Conservation (phyloP, 1,140 invertebrate genomes). For the Drosophila paulistorum region DNA sequence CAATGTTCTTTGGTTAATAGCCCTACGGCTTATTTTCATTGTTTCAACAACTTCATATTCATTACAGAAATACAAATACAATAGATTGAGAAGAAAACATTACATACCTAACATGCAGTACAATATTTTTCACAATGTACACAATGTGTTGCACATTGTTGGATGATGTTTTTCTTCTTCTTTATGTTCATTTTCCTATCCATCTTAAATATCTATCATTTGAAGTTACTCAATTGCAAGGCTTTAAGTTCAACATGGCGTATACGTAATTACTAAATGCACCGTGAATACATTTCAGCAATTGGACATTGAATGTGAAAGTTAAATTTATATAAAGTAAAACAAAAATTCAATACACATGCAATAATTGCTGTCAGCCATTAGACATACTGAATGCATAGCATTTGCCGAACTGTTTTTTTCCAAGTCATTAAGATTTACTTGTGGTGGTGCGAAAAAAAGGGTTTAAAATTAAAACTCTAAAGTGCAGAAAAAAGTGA, state of each 20-base stretch:
- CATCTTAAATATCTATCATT: constrained; percentile 63
- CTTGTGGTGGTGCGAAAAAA: constrained; percentile 19
- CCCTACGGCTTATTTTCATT: constrained; percentile 50
- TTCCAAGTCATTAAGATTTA: constrained; percentile 51
- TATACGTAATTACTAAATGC: constrained; percentile 80
- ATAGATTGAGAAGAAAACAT: neutral
- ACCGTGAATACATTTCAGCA: constrained; percentile 56
- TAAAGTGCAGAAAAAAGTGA: constrained; percentile 24
- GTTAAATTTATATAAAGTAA: constrained; percentile 48
- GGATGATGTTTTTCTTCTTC: constrained; percentile 28
- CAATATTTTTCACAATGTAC: constrained; percentile 20
- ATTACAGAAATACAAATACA: constrained; percentile 11
- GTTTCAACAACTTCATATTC: constrained; percentile 18
- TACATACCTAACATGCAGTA: neutral
- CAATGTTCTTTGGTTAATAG: constrained; percentile 47
- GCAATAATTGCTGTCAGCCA: constrained; percentile 62
- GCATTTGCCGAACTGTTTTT: constrained; percentile 25
- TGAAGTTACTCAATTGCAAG: constrained; percentile 33
- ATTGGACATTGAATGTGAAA: constrained; percentile 33
- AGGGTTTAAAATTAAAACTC: constrained; percentile 26
- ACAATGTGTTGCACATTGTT: constrained; percentile 21
- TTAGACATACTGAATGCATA: constrained; percentile 46
- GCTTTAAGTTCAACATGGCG: constrained; percentile 72
- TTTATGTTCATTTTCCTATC: constrained; percentile 30
- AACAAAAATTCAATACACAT: constrained; percentile 28